Evolutionary conservation across 2,113 vertebrate species (phyloP), one percentile per base, ranked within the genome.

Genomic region (Passer montanus): DNA sequence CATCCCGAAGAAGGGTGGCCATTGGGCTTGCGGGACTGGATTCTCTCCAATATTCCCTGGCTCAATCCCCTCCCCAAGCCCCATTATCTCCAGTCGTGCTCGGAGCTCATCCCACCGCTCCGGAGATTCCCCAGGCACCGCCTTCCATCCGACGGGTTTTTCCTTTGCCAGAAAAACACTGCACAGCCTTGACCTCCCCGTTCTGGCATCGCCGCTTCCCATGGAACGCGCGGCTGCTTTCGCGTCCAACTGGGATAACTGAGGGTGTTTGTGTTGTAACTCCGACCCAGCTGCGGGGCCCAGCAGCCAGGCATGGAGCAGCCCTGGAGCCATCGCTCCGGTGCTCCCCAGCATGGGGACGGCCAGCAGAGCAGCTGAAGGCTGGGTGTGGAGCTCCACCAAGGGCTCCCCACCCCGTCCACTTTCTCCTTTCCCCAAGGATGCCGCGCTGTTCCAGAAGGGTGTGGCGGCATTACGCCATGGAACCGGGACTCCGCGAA

Each of bases 191-290:
- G 96, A 95, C 95, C 96, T 96, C 85, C 89, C 39, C 53, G 66
- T 97, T 95, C 89, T 97, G 96, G 96, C 96, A 91, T 39, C 66
- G 43, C 69, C 86, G 83, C 92, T 66, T 91, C 85, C 68, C 93
- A 9, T 93, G 95, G 94, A 96, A 93, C 93, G 59, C 68, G 62
- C 73, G 26, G 62, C 94, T 18, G 88, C 89, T 94, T 72, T 87
- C 68, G 47, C 79, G 5, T 92, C 94, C 96, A 97, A 50, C 79
- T 82, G 87, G 96, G 93, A 93, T 58, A 23, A 30, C 92, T 33
- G 73, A 67, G 92, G 76, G 55, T 8, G 92, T 96, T 95, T 73
- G 93, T 60, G 53, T 20, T 76, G 80, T 50, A 64, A 78, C 64
- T 35, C 33, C 72, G 49, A 31, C 18, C 50, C 97, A 95, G 96